Evolutionary conservation across 2,113 vertebrate genomes (phyloP).

Genomic region (Heterotilapia buettikoferi): DNA sequence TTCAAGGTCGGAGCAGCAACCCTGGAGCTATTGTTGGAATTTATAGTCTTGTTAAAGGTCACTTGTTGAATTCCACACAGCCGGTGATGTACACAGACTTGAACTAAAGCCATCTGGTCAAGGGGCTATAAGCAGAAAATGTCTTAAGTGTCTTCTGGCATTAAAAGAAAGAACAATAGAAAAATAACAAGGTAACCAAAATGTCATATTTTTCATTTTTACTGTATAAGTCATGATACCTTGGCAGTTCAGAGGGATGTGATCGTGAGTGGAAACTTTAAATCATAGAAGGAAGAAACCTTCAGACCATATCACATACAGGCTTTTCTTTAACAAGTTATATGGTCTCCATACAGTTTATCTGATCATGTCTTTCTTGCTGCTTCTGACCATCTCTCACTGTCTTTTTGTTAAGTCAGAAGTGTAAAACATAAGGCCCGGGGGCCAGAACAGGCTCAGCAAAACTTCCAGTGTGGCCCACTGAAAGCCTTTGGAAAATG

Average conservation of each 20-base stretch:
- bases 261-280: background rate
- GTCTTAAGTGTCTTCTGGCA: background rate
- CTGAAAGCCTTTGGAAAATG: background rate
- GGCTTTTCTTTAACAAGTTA: background rate
- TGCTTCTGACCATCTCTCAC: background rate
- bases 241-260: background rate
- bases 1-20: background rate
- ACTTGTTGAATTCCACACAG: background rate
- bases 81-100: background rate
- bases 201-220: background rate
- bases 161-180: background rate
- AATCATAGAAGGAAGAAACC: background rate
- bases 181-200: background rate
- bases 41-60: conserved; percentile 21
- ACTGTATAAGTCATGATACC: background rate
- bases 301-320: background rate
- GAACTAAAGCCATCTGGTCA: background rate
- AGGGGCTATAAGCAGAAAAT: background rate
- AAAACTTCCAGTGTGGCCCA: background rate
- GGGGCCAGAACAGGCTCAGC: background rate
- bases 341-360: background rate
- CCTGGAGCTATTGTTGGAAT: conserved; percentile 18
- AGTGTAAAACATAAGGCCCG: background rate
- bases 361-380: background rate
- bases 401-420: background rate